These are phyloP conservation scores for Drosophila cognata DNA, from an alignment of 2,888 invertebrate species.

Conservation along the genomic window DNA sequence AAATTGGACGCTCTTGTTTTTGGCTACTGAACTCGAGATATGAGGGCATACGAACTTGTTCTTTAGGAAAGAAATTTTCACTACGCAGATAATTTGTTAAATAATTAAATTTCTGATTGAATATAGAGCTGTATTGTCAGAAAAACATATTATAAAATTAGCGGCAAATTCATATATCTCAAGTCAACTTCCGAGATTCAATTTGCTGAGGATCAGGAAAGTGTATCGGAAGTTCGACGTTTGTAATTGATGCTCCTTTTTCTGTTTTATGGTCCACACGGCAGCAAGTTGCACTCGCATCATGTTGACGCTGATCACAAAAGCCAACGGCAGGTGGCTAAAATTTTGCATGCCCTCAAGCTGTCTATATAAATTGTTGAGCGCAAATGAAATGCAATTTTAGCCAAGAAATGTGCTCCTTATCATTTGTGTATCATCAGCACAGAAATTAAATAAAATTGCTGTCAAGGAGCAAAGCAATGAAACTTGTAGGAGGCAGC, in stretches of 20 bases:
- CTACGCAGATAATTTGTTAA: too few species aligned
- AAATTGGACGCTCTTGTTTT: constrained; percentile 70
- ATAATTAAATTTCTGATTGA: neutral
- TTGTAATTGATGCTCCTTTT: neutral
- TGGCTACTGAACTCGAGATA: constrained; percentile 27
- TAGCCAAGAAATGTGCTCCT: constrained; percentile 59
- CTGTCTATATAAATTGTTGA: constrained; percentile 50
- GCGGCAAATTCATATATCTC: neutral
- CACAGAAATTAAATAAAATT: constrained; percentile 72
- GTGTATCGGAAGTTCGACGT: constrained; percentile 27
- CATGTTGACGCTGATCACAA: constrained; percentile 73
- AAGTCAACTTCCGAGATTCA: neutral
- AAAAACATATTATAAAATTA: neutral
- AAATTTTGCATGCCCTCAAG: constrained; percentile 48
- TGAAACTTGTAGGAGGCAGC: constrained; percentile 65
- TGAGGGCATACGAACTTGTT: constrained; percentile 16
- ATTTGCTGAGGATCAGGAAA: neutral
- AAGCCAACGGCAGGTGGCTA: constrained; percentile 42
- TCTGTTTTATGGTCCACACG: constrained; percentile 64
- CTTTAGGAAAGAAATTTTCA: neutral
- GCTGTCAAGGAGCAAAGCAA: constrained; percentile 65
- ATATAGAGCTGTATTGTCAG: neutral
- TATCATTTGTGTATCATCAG: constrained; percentile 68
- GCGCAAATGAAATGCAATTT: constrained; percentile 73
- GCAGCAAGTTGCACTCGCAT: constrained; percentile 53